Percentiles rank a stretch among this genome's conserved stretches.
These are phyloP conservation scores for Raja brachyura DNA, from an alignment of 2,113 vertebrate species.

Conservation along the genomic window DNA sequence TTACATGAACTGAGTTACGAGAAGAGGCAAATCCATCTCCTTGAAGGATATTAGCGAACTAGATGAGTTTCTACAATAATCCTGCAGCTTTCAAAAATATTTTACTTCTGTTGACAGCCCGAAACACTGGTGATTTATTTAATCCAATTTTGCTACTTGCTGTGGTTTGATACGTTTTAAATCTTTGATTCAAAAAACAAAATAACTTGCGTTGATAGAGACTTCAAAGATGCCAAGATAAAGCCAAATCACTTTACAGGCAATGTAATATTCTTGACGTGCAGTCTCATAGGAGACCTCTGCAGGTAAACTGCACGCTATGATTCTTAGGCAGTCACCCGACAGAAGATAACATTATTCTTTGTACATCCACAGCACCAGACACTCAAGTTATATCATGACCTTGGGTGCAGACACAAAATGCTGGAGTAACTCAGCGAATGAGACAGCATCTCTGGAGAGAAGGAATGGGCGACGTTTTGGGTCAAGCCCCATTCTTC, in stretches of 20 bases:
- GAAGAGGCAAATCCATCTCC: neutral
- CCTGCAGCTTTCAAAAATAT: constrained; percentile 4
- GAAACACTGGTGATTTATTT: neutral
- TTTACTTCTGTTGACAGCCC: neutral
- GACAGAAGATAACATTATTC: no score
- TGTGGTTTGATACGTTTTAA: neutral
- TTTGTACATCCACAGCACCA: no score
- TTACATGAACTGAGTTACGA: neutral
- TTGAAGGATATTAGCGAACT: neutral
- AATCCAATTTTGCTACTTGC: neutral
- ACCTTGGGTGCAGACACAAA: no score
- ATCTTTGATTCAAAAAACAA: neutral
- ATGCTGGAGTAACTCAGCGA: no score
- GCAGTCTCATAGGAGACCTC: neutral
- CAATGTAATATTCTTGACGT: neutral
- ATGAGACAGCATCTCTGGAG: no score
- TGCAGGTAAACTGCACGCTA: neutral
- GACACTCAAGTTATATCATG: no score
- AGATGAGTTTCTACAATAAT: neutral
- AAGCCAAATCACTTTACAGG: neutral
- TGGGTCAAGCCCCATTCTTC: no score
- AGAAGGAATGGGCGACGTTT: no score
- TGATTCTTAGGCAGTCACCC: no score
- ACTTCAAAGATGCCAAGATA: neutral
- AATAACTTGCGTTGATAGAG: neutral